Base-by-base conservation (phyloP, 2,888 invertebrate species). In the Pammene fasciana region DNA sequence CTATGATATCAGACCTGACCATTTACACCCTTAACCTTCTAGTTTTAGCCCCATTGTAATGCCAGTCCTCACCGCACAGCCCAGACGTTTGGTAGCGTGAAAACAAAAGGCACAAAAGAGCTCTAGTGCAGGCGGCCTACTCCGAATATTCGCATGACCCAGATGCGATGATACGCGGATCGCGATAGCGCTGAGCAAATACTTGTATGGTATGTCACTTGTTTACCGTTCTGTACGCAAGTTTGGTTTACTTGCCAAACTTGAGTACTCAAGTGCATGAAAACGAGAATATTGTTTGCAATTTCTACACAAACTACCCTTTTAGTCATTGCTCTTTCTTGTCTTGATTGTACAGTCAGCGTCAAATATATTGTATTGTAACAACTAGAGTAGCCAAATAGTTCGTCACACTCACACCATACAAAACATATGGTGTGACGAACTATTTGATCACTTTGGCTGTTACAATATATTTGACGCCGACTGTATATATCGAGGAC, bases 81-180 rank as follows among this genome's bases (percentile, higher is more conserved):
- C 43, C 52, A 54, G 43, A 38, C 56, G 54, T 46, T 45, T 14
- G 54, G 67, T 54, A 16, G 36, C n/a, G 60, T 52, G 45, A 67
- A 67, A 67, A 61, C 65, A 60, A 65, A 65, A 54, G 34, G 54
- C 54, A 54, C 54, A 34, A 34, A n/a, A n/a, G 54, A 54, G 14
- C 26, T 43, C 54, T 54, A 54, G 56, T 55, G 65, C 65, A 68
- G 50, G 70, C 65, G 70, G 65, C 70, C 70, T 65, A 70, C 70
- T 70, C 70, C 65, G 50, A 70, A 65, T 68, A 65, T 59, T 62
- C 62, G 60, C n/a, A 43, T 59, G 70, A 70, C 70, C 70, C 55
- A 65, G 65, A 70, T 70, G 60, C 59, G 16, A 48, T 36, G 62
- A 50, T 43, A 34, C 45, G 26, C 59, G 45, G 18, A 45, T 45